Base-by-base conservation (phyloP, 2,113 vertebrate species). In the Psittacula cyanocephala region DNA sequence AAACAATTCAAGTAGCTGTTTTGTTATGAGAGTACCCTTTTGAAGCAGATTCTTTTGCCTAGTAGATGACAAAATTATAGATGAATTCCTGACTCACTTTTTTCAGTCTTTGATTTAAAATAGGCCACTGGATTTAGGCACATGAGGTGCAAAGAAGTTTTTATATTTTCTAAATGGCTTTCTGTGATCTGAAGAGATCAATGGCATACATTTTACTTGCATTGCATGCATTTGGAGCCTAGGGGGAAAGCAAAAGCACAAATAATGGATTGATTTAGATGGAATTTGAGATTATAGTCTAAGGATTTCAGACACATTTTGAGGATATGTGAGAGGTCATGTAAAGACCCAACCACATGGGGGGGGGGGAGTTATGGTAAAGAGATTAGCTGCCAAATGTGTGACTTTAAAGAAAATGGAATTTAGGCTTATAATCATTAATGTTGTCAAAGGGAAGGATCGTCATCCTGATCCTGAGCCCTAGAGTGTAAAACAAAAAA, bases 81-180 rank as follows among this genome's bases (percentile, higher is more conserved):
- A 55, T 78, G 41, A 88, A 78, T 74, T 91, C 49, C 47, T 81
- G 57, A 43, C 39, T 86, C 53, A 7, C 47, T 92, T 75, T 79
- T 52, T 81, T 68, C 77, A 81, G 59, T 39, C 47, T 69, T 88
- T 84, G 77, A 64, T 75, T 88, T 84, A 81, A 93, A 94, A 57
- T 62, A 91, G 52, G 22, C 52, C 44, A 28, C 62, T 76, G 62
- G 50, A 81, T 92, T 79, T 72, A 92, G n/a, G 28, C n/a, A 79
- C 52, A 81, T 75, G 70, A 76, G 37, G 41, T 86, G 63, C 41
- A 92, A 72, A 87, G 46, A 44, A 85, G 29, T 69, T 63, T 39
- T 92, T 89, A 17, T 86, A 80, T 93, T 94, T 94, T 87, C 68
- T 95, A 91, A 96, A 95, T 53, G 68, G 68, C 28, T 25, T 88